Evolutionary conservation across 2,797 vertebrate genomes (phyloP).

Genomic region (Eurystomus glaucurus): DNA sequence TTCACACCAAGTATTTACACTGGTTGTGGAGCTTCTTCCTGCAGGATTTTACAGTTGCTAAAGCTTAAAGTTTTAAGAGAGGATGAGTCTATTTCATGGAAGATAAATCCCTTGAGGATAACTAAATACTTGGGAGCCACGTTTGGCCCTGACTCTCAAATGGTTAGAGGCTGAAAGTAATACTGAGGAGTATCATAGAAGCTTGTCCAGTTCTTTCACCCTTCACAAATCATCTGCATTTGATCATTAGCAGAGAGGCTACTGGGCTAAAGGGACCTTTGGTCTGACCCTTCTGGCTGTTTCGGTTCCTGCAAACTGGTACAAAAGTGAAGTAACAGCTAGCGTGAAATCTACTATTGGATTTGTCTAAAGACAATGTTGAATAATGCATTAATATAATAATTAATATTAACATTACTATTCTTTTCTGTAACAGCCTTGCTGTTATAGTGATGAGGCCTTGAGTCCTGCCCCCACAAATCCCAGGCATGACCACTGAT

Average conservation of each 20-base stretch:
- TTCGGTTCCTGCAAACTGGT: background rate
- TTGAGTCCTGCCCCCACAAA: background rate
- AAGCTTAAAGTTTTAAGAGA: background rate
- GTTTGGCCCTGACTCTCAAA: background rate
- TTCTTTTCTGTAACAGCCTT: background rate
- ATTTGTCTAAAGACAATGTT: background rate
- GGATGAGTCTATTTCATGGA: background rate
- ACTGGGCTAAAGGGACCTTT: background rate
- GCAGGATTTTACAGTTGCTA: background rate
- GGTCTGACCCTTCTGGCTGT: background rate
- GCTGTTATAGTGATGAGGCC: background rate
- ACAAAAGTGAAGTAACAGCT: background rate
- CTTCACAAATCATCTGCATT: background rate
- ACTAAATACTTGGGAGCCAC: background rate
- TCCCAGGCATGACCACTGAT: background rate
- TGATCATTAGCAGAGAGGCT: no score
- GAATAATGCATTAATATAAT: background rate
- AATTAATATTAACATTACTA: no score
- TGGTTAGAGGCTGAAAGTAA: background rate
- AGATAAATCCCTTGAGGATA: background rate
- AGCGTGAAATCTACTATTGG: background rate
- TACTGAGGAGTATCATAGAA: background rate
- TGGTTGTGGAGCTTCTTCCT: background rate
- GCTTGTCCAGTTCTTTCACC: background rate
- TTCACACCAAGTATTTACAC: background rate